Conservation (phyloP, 2,888 invertebrate species). For the Sphecodes monilicornis region DNA sequence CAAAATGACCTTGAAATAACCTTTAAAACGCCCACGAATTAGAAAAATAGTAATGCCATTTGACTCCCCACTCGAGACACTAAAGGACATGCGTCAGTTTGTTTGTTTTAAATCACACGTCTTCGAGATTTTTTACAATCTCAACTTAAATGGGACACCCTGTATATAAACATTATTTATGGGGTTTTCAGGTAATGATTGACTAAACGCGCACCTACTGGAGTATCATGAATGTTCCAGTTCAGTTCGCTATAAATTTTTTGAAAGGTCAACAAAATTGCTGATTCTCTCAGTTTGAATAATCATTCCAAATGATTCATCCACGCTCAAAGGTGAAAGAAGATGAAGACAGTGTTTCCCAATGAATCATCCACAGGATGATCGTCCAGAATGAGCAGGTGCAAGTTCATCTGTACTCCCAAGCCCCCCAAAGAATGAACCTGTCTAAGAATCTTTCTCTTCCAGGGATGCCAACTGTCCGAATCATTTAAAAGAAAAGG, state of each 20-base stretch:
- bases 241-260: too few species aligned
- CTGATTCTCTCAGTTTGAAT: neutral
- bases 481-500: neutral
- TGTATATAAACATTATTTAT: neutral
- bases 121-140: too few species aligned
- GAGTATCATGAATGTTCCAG: too few species aligned
- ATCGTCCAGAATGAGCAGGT: neutral
- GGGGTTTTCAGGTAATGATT: neutral
- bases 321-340: neutral
- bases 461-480: neutral
- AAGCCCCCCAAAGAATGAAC: neutral
- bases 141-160: too few species aligned
- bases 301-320: neutral
- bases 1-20: too few species aligned
- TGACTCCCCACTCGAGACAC: too few species aligned
- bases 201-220: too few species aligned
- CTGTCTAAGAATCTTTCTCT: neutral
- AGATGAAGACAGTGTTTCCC: neutral
- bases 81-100: too few species aligned
- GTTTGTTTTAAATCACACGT: too few species aligned
- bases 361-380: neutral
- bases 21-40: too few species aligned
- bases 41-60: too few species aligned
- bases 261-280: too few species aligned
- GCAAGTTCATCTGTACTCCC: neutral